Base-by-base conservation (phyloP, 2,797 vertebrate species). In the Columba guinea region DNA sequence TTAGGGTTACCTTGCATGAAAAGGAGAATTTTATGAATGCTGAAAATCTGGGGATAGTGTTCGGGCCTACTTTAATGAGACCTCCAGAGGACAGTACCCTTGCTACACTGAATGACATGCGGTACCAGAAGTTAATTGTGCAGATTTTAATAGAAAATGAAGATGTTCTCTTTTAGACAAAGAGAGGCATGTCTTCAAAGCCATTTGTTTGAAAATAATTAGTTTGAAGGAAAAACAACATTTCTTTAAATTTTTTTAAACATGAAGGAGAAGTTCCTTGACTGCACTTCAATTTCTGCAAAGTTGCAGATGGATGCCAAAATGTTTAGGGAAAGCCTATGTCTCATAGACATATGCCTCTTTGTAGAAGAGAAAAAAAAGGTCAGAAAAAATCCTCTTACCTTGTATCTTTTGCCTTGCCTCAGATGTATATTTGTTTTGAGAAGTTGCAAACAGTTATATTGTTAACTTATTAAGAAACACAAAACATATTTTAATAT, bases 11-110 rank as follows among this genome's bases (percentile, higher is more conserved):
- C 41, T 96, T 98, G 98, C 99, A 98, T 76, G 99, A 99, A 97
- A 99, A 99, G 96, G 99, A 99, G 82, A 99, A 99, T 97, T 98
- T 99, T 79, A 99, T 99, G 99, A 99, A 98, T n/a, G 97, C 99
- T 44, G 99, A 99, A 97, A 99, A 99, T 91, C 98, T 99, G 95
- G 99, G 99, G 67, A 99, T 99, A 41, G 99, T 99, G 93, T 99
- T 99, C 76, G 99, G 99, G 35, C 99, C 99, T 18, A 99, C 99
- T 32, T 98, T 99, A 80, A 99, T 99, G 99, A 98, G 99, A 97
- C 98, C 99, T 10, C 99, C 99, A 0, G 99, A 99, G 97, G 99
- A 99, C 95, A 99, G 99, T 86, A 99, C 99, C 67, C 98, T 99
- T 89, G 98, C 98, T 51, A 99, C 99, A 3, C 98, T 99, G 96